A percentile compares a stretch with the other conserved stretches of the same genome.
phyloP scores from a whole-genome alignment of 2,797 vertebrate species.

The Emys orbicularis region DNA sequence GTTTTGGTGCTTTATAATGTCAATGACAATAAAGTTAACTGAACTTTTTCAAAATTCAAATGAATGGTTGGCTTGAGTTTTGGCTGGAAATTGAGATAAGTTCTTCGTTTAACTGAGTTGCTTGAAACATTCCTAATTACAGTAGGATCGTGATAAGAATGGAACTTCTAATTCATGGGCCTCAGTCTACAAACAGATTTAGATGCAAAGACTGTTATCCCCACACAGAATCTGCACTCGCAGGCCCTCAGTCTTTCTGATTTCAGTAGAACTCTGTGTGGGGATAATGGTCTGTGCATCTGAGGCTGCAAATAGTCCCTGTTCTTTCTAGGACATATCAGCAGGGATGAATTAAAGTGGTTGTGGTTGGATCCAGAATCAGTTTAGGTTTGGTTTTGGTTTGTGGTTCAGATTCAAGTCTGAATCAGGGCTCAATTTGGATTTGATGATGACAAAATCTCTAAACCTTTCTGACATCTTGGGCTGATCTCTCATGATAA shows the following conservation, averaged over 20 bases:
- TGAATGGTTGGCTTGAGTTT: not conserved
- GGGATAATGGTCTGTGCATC: not conserved
- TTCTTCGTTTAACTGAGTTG: slow-evolving; percentile 68
- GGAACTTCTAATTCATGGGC: slow-evolving; percentile 66
- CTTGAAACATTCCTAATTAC: slow-evolving; percentile 73
- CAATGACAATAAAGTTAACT: slow-evolving; percentile 55
- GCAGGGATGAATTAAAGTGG: not conserved
- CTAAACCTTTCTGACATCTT: not conserved
- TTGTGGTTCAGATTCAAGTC: slow-evolving; percentile 8
- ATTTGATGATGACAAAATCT: not conserved
- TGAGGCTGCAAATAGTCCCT: not conserved
- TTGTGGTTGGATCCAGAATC: not conserved
- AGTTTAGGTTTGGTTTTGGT: not conserved
- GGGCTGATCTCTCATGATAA: not conserved
- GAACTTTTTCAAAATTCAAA: slow-evolving; percentile 35
- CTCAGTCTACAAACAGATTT: slow-evolving; percentile 74
- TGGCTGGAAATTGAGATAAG: slow-evolving; percentile 55
- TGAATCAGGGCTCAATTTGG: slow-evolving; percentile 6
- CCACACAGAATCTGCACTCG: not conserved
- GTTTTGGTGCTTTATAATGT: slow-evolving; percentile 21
- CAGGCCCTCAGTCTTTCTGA: not conserved
- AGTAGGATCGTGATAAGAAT: slow-evolving; percentile 68
- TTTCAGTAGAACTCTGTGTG: slow-evolving; percentile 22
- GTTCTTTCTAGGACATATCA: slow-evolving; percentile 2
- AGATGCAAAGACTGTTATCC: slow-evolving; percentile 30